phyloP scores from a whole-genome alignment of 1,140 invertebrate species.

The Neomicropteryx cornuta region DNA sequence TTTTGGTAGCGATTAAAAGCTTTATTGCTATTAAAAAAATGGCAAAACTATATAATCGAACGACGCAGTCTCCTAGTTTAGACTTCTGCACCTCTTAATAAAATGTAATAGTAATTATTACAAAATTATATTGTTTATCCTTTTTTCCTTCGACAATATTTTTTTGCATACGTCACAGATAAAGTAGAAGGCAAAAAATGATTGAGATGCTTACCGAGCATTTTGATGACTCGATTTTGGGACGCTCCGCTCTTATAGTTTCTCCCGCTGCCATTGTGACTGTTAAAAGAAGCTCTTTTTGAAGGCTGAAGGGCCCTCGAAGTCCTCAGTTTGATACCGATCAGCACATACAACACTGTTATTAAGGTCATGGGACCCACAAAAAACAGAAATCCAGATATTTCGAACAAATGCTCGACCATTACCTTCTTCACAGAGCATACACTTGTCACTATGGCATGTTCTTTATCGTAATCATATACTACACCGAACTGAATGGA shows the following conservation, averaged over 20 bases:
- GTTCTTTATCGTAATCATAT: slow-evolving; percentile 30
- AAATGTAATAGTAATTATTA: too few relatives aligned
- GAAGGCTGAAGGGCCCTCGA: slow-evolving; percentile 33
- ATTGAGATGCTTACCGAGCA: slow-evolving; percentile 57
- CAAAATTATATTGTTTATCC: too few relatives aligned
- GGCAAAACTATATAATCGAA: too few relatives aligned
- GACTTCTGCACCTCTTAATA: too few relatives aligned
- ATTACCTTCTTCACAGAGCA: slow-evolving; percentile 44
- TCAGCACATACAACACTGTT: slow-evolving; percentile 57
- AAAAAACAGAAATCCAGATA: slow-evolving; percentile 67
- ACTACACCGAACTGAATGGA: slow-evolving; percentile 63
- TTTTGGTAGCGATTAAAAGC: too few relatives aligned
- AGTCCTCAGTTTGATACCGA: slow-evolving; percentile 51
- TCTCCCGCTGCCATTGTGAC: slow-evolving; percentile 26
- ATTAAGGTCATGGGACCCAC: slow-evolving; percentile 68
- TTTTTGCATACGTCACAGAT: slow-evolving; percentile 5
- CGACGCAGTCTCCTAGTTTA: too few relatives aligned
- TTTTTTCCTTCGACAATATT: not conserved
- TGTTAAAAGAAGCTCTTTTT: slow-evolving; percentile 27
- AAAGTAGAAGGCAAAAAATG: too few relatives aligned
- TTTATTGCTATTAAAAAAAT: too few relatives aligned
- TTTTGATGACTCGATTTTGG: slow-evolving; percentile 48
- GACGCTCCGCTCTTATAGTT: slow-evolving; percentile 41
- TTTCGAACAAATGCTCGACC: slow-evolving; percentile 53
- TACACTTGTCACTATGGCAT: slow-evolving; percentile 34